These are phyloP conservation scores for Desmophyllum pertusum DNA, from an alignment of 92 coral and sea anemone species.

Conservation along the genomic window DNA sequence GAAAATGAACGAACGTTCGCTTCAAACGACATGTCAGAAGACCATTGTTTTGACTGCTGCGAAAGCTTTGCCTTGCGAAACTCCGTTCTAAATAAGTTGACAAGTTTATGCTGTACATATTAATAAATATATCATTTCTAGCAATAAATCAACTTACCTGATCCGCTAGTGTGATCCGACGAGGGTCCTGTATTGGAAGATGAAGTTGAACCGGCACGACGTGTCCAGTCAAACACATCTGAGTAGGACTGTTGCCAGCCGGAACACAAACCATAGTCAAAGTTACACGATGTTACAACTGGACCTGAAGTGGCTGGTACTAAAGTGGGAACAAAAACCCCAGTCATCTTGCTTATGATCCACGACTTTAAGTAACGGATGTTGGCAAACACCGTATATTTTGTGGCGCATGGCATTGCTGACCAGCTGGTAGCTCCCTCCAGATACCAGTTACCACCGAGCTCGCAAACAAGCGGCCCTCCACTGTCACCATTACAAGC, in stretches of 20 bases:
- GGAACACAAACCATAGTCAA: constrained; percentile 2
- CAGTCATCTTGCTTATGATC: neutral
- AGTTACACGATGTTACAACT: neutral
- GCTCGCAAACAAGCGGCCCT: neutral
- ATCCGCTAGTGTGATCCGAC: neutral
- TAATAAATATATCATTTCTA: too few species aligned
- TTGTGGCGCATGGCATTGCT: too few species aligned
- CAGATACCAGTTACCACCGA: too few species aligned
- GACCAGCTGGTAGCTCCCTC: too few species aligned
- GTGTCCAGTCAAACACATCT: constrained; percentile 21
- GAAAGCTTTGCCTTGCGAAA: too few species aligned
- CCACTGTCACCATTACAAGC: constrained; percentile 13
- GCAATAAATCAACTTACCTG: constrained; percentile 3
- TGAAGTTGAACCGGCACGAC: neutral
- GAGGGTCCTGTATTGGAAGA: neutral
- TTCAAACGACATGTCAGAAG: too few species aligned
- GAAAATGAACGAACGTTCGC: too few species aligned
- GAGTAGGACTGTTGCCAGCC: neutral
- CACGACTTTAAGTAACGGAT: neutral
- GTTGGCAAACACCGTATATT: neutral
- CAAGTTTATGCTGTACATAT: too few species aligned
- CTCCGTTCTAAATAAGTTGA: too few species aligned
- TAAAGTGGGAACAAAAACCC: neutral
- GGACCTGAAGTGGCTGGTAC: too few species aligned
- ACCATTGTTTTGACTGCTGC: too few species aligned